Conservation (phyloP, 2,888 invertebrate genomes). For the Dryobotodes eremita region DNA sequence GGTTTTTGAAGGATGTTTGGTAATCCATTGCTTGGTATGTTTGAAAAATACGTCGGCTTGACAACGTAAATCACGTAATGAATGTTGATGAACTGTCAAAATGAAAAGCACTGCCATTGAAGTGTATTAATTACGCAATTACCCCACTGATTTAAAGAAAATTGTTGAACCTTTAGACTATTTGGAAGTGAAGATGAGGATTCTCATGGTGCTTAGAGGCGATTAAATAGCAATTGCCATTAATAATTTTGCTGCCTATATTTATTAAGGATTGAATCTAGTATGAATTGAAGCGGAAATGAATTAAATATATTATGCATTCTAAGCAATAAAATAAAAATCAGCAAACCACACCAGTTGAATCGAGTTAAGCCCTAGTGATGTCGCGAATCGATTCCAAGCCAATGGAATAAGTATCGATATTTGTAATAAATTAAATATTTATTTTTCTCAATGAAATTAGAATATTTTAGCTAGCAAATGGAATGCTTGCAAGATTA, state of each 20-base stretch:
- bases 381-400: slow-evolving; percentile 51
- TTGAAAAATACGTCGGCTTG: no score
- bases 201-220: slow-evolving; percentile 46
- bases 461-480: slow-evolving; percentile 59
- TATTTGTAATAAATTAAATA: slow-evolving; percentile 57
- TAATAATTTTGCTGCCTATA: slow-evolving; percentile 38
- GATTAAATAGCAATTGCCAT: slow-evolving; percentile 37
- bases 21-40: no score
- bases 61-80: no score
- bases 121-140: no score
- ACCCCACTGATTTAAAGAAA: neutral
- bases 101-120: no score
- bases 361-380: slow-evolving; percentile 43
- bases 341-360: slow-evolving; percentile 29
- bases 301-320: slow-evolving; percentile 6
- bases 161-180: neutral
- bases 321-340: neutral
- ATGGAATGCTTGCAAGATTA: slow-evolving; percentile 60
- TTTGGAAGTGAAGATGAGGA: slow-evolving; percentile 2
- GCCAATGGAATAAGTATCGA: slow-evolving; percentile 44
- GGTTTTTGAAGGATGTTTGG: no score
- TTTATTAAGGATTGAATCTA: slow-evolving; percentile 27
- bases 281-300: slow-evolving; percentile 23
- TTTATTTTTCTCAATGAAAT: slow-evolving; percentile 63
- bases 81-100: no score